Evolutionary conservation across 2,888 invertebrate genomes (phyloP).

Genomic region (Hylaea fasciaria): DNA sequence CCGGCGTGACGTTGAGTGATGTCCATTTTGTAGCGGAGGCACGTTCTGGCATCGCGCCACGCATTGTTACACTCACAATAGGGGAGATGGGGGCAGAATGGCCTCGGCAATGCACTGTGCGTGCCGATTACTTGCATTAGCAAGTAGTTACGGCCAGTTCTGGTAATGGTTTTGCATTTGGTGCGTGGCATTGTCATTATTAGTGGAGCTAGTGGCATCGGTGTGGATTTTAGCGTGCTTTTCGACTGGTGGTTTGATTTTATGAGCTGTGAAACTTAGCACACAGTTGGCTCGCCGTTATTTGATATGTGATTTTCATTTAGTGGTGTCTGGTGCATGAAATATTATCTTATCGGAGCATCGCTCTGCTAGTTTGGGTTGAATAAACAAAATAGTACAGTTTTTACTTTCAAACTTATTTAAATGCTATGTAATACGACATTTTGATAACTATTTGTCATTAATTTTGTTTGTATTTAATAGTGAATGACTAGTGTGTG

Average conservation of each 20-base stretch:
- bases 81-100: conserved; percentile 28
- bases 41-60: conserved; percentile 43
- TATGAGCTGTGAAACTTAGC: not conserved
- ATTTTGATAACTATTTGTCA: too few relatives aligned
- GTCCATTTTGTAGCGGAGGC: conserved; percentile 41
- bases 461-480: too few relatives aligned
- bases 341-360: not conserved
- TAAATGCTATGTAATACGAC: too few relatives aligned
- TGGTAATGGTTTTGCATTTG: conserved; percentile 8
- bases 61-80: conserved; percentile 33
- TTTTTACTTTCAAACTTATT: too few relatives aligned
- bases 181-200: conserved; percentile 4
- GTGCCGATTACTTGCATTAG: conserved; percentile 30
- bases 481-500: too few relatives aligned
- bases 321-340: not conserved
- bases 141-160: conserved; percentile 15
- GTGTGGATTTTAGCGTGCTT: conserved; percentile 3
- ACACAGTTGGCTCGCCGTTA: not conserved
- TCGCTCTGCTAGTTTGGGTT: too few relatives aligned
- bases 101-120: conserved; percentile 26
- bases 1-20: conserved; percentile 44
- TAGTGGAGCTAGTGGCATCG: conserved; percentile 5
- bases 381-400: too few relatives aligned
- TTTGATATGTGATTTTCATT: not conserved
- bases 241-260: not conserved